A percentile compares a stretch with the other conserved stretches of the same genome.
These are phyloP conservation scores for Synanthedon formicaeformis DNA, from an alignment of 2,888 invertebrate species.

Conservation along the genomic window DNA sequence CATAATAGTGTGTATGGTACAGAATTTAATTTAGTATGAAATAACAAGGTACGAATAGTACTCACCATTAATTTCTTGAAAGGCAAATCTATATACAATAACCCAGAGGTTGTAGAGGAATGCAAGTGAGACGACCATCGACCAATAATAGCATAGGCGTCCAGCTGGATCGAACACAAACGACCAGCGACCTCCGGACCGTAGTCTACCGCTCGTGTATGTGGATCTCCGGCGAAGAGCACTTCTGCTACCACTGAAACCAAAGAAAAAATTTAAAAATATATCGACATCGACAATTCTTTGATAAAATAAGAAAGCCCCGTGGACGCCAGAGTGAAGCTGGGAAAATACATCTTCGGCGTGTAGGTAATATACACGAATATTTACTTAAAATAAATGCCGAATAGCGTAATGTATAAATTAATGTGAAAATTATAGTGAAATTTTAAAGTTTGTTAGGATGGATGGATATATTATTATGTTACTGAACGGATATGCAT, in stretches of 20 bases:
- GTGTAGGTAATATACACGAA: no score
- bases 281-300: not conserved
- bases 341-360: no score
- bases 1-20: no score
- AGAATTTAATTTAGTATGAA: no score
- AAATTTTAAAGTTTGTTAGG: no score
- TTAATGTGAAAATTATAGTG: no score
- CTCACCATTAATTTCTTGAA: conserved; percentile 94
- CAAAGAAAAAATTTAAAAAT: conserved; percentile 11
- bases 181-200: conserved; percentile 85
- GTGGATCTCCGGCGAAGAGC: conserved; percentile 71
- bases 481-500: no score
- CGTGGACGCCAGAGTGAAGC: no score
- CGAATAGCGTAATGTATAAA: no score
- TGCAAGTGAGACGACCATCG: conserved; percentile 95
- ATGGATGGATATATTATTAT: no score
- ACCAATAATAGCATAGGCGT: conserved; percentile 96
- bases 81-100: conserved; percentile 98
- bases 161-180: conserved; percentile 99
- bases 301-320: not conserved
- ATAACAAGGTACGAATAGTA: conserved; percentile 9
- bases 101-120: conserved; percentile 98
- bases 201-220: conserved; percentile 72
- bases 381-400: no score
- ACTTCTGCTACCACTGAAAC: conserved; percentile 48